A percentile compares a stretch with the other conserved stretches of the same genome.
Evolutionary conservation across 2,113 vertebrate genomes (phyloP).

Genomic region (Vidua macroura): DNA sequence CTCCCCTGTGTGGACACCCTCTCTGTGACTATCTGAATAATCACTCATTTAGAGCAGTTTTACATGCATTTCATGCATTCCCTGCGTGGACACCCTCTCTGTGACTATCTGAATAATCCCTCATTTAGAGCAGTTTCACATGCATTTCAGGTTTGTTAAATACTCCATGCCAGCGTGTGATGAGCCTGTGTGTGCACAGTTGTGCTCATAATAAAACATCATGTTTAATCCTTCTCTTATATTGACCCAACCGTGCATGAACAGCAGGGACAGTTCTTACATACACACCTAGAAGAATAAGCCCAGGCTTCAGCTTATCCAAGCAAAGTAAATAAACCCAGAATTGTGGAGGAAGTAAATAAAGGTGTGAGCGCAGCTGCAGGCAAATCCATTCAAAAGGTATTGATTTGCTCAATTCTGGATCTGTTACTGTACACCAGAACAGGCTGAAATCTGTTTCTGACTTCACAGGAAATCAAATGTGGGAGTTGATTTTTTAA

Average conservation of each 20-base stretch:
- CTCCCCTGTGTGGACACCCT: neutral
- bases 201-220: neutral
- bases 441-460: neutral
- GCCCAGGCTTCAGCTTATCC: neutral
- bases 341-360: neutral
- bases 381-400: neutral
- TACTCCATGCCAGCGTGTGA: neutral
- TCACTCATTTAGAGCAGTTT: slow-evolving; percentile 6
- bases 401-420: neutral
- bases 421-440: neutral
- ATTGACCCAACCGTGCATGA: neutral
- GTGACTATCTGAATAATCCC: slow-evolving; percentile 22
- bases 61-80: neutral
- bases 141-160: slow-evolving; percentile 9
- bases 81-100: neutral
- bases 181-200: neutral
- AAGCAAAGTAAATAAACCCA: neutral
- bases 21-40: slow-evolving; percentile 13
- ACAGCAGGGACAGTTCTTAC: neutral
- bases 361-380: slow-evolving; percentile 10
- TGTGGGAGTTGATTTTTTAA: neutral
- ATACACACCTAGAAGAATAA: neutral
- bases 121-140: neutral
- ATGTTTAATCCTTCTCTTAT: neutral
- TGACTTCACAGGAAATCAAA: neutral